These are phyloP conservation scores for Heliconius himera DNA, from an alignment of 1,140 invertebrate genomes.

Conservation along the genomic window DNA sequence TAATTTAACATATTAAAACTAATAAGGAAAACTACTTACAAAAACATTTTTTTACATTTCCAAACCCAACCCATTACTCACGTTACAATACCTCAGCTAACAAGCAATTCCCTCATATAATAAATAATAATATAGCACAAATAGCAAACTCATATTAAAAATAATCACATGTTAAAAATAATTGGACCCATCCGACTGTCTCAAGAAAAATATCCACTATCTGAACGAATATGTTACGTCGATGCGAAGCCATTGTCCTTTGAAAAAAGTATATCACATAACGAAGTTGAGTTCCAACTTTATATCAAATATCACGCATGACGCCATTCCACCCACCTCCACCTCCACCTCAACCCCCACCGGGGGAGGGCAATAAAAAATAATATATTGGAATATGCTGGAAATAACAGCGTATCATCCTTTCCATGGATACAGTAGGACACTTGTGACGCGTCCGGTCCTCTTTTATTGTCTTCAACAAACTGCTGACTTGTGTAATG, in stretches of 20 bases:
- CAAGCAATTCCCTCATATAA: slow-evolving; percentile 28
- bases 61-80: background rate
- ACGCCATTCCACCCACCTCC: slow-evolving; percentile 63
- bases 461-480: slow-evolving; percentile 69
- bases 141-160: slow-evolving; percentile 63
- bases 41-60: background rate
- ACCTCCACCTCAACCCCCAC: slow-evolving; percentile 40
- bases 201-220: slow-evolving; percentile 74
- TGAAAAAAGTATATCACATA: slow-evolving; percentile 79
- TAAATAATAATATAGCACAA: slow-evolving; percentile 13
- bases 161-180: slow-evolving; percentile 73
- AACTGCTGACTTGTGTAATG: slow-evolving; percentile 44
- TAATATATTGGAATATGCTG: slow-evolving; percentile 83
- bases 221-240: slow-evolving; percentile 74
- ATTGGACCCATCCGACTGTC: slow-evolving; percentile 70
- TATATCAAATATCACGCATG: slow-evolving; percentile 82
- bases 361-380: slow-evolving; percentile 80
- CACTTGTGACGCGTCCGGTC: slow-evolving; percentile 72
- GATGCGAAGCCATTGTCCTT: slow-evolving; percentile 74
- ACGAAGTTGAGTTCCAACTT: slow-evolving; percentile 80
- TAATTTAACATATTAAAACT: background rate
- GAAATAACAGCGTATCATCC: slow-evolving; percentile 82
- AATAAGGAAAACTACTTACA: background rate
- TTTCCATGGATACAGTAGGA: slow-evolving; percentile 67
- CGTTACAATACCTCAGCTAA: slow-evolving; percentile 22